Conservation (phyloP, 1,140 invertebrate genomes). For the Temnothorax nylanderi region DNA sequence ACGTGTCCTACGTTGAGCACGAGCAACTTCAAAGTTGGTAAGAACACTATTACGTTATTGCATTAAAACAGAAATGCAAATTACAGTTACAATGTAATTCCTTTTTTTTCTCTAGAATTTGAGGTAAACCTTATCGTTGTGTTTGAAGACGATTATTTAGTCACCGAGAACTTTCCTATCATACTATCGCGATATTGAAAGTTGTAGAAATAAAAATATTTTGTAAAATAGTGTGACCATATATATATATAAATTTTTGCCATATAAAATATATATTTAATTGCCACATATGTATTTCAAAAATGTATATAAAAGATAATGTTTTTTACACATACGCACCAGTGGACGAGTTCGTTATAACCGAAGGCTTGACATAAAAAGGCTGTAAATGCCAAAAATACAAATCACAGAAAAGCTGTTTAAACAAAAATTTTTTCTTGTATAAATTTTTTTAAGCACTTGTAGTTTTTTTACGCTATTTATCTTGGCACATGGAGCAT, state of each 20-base stretch:
- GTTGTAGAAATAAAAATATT: constrained; percentile 49
- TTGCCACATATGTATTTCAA: constrained; percentile 49
- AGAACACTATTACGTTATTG: constrained; percentile 69
- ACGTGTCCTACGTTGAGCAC: constrained; percentile 97
- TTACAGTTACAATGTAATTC: constrained; percentile 7
- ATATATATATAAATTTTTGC: constrained; percentile 62
- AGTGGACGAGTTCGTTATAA: constrained; percentile 13
- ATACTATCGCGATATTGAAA: constrained; percentile 88
- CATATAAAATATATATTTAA: constrained; percentile 58
- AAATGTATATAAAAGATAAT: constrained; percentile 54
- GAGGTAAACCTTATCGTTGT: constrained; percentile 97
- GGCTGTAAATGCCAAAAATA: constrained; percentile 18
- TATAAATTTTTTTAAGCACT: not conserved
- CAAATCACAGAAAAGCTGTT: not conserved
- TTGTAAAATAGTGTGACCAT: constrained; percentile 44
- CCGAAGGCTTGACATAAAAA: constrained; percentile 5
- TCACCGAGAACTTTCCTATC: constrained; percentile 98
- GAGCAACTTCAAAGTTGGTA: constrained; percentile 98
- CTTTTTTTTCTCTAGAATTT: constrained; percentile 91
- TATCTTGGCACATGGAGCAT: constrained; percentile 15
- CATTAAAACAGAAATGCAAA: not conserved
- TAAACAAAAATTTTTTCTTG: not conserved
- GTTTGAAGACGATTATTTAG: constrained; percentile 96
- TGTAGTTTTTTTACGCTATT: not conserved
- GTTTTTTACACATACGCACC: not conserved